Evolutionary conservation across 2,113 vertebrate species (phyloP), one percentile per base, ranked within the genome.

Genomic region (Burhinus bistriatus): DNA sequence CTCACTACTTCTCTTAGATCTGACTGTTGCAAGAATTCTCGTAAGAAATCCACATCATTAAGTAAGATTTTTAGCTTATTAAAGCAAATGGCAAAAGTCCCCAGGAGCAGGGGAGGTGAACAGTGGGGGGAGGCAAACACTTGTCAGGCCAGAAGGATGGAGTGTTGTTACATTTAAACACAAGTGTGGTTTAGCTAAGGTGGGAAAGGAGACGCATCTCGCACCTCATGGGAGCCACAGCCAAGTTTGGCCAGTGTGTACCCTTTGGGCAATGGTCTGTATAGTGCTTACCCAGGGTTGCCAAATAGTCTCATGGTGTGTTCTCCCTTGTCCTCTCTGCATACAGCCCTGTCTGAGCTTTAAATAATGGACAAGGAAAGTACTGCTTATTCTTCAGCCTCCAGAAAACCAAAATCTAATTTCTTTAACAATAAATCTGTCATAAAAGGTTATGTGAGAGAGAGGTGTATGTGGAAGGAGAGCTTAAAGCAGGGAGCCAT

Each of bases 401-500:
- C 45, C 25, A 89, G 86, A 90, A 96, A 42, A 5, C 6, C 7
- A 36, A 83, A 36, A 86, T 81, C 73, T 83, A 62, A 44, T 92
- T 92, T 89, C 58, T 86, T 88, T 66, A 90, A 83, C 83, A 90
- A 80, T 92, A 95, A 95, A 80, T 80, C 54, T 65, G 44, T 77
- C 71, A 49, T 83, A 86, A 95, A 95, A 73, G 25, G 25, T 86
- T 90, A 83, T 66, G 36, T 17, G 42, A 83, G 54, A 88, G 57
- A 85, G 68, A 93, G n/a, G 93, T 89, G 68, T 89, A 77, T 83
- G 40, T 73, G 51, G 51, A 96, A 94, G 25, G 51, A 92, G 68
- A 92, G n/a, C n/a, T 90, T 89, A 94, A 96, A 94, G 49, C 83
- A 92, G 83, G 93, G 76, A 96, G 86, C 76, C 80, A 83, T 96